Evolutionary conservation across 37 sponge, comb jelly and placozoan species (phyloP), one percentile per base, ranked within the genome.

Genomic region (Trichoplax adhaerens): DNA sequence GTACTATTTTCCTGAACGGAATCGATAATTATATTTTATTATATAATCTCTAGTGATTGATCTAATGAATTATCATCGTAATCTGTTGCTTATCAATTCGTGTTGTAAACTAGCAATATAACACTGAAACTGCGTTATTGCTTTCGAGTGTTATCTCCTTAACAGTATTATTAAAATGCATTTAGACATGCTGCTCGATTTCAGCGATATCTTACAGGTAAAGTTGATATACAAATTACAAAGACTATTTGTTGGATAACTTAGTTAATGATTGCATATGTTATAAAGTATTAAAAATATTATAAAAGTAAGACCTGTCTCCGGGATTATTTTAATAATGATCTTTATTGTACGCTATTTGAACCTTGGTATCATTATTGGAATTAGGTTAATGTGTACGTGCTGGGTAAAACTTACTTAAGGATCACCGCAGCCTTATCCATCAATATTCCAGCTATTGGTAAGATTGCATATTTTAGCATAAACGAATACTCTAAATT

Each of bases 181-280:
- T 4, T 52, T 0, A 3, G 87, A 89, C 78, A 70, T 87, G 5
- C 68, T 90, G 47, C 74, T 98, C 65, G 99, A 98, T 79, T 98
- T 98, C 83, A 88, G 94, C 81, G 99, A 92, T 69, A 85, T 88
- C 1, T 76, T 91, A 54, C 81, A 85, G 85, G 90, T 91, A 5
- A 82, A 29, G 29, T 29, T 0, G 29, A 29, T 29, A 29, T 0
- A 29, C 29, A 29, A 29, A 29, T 29, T 29, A 29, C 29, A 29
- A 29, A 0, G 29, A 29, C 29, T 29, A 29, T 29, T 29, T 29
- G 29, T 29, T 29, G 0, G 29, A 29, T 29, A 29, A 29, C 29
- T 29, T 29, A 29, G 29, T 29, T 29, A 29, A 29, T 29, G 29
- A 29, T 29, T 29, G 29, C 29, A 29, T 29, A 76, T 61, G 49